A percentile compares a stretch with the other conserved stretches of the same genome.
Evolutionary conservation across 2,113 vertebrate species (phyloP).

Genomic region (Leptocoma aspasia): DNA sequence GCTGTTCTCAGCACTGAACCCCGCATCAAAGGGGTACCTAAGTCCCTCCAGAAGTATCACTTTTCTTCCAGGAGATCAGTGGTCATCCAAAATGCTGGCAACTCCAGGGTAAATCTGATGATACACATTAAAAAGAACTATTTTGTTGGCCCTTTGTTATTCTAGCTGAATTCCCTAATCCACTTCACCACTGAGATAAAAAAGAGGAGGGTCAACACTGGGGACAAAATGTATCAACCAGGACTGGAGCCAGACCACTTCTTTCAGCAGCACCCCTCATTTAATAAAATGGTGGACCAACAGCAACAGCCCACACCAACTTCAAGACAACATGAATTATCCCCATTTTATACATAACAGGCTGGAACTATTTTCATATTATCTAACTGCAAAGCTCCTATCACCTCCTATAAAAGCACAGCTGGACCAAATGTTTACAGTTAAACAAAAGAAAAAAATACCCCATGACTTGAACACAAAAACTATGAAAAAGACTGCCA

Average conservation of each 20-base stretch:
- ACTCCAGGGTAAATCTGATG: not conserved
- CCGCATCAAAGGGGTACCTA: not conserved
- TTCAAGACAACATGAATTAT: not conserved
- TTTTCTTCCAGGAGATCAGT: not conserved
- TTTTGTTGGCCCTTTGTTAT: not conserved
- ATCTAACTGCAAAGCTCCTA: not conserved
- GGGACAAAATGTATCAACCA: not conserved
- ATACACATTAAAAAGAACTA: not conserved
- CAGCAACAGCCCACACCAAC: not conserved
- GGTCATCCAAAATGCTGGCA: not conserved
- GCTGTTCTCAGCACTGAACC: not conserved
- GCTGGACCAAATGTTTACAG: not conserved
- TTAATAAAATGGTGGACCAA: not conserved
- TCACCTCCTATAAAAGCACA: not conserved
- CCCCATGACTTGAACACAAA: not conserved
- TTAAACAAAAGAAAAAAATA: not conserved
- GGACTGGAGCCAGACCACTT: not conserved
- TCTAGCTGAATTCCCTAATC: not conserved
- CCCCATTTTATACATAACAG: not conserved
- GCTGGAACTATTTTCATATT: not conserved
- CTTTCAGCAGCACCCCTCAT: not conserved
- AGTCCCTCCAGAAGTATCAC: not conserved
- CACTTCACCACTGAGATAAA: not conserved
- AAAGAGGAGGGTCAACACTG: not conserved
- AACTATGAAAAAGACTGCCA: not conserved